Conservation (phyloP, 1,140 invertebrate genomes). For the Achroia grisella region DNA sequence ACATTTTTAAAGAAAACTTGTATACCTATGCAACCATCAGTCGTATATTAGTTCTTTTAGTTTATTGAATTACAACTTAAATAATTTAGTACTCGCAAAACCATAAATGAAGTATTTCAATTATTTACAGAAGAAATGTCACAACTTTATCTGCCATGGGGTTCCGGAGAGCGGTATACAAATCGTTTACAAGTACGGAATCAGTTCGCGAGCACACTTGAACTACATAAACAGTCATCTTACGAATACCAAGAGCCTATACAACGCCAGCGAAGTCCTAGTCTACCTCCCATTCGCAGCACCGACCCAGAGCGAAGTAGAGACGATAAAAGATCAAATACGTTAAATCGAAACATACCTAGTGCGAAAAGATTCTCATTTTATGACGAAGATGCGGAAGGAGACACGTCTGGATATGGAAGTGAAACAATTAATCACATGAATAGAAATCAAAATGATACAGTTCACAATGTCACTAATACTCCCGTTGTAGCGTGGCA, state of each 20-base stretch:
- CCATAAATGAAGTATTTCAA: not conserved
- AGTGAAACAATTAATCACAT: conserved; percentile 77
- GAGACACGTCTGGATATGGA: conserved; percentile 82
- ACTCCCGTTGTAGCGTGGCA: conserved; percentile 49
- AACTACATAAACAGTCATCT: conserved; percentile 62
- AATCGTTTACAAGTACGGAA: conserved; percentile 61
- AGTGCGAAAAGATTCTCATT: conserved; percentile 62
- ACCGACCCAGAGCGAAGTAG: conserved; percentile 44
- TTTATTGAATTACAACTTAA: too few species aligned
- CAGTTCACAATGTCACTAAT: conserved; percentile 31
- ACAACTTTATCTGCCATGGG: conserved; percentile 62
- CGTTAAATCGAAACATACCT: conserved; percentile 50
- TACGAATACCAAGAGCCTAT: conserved; percentile 58
- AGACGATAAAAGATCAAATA: conserved; percentile 36
- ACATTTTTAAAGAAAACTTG: too few species aligned
- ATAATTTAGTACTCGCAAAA: not conserved
- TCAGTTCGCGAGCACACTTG: conserved; percentile 65
- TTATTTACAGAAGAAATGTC: conserved; percentile 66
- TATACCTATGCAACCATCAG: too few species aligned
- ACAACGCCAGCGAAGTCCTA: conserved; percentile 73
- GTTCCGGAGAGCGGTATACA: conserved; percentile 52
- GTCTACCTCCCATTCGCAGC: conserved; percentile 75
- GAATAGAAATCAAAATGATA: conserved; percentile 31
- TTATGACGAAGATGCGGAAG: conserved; percentile 77
- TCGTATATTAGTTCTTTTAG: too few species aligned